Base-by-base conservation (phyloP, 1,140 invertebrate species). In the Psilanteris sp. region DNA sequence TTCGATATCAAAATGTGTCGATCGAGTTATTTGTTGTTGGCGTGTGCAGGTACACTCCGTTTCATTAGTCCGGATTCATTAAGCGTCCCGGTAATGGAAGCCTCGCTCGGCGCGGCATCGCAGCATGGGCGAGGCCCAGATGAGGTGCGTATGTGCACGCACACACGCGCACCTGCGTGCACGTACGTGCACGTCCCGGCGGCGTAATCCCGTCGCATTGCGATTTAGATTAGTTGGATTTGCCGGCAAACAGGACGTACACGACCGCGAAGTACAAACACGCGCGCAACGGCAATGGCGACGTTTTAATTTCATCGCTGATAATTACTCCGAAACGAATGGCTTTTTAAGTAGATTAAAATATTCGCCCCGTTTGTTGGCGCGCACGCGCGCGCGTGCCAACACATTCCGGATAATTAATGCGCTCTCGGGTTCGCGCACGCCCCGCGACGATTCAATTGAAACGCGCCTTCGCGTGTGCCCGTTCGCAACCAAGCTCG, bases 271-370 rank as follows among this genome's bases (percentile, higher is more conserved):
- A 83, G 79, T 80, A 83, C 84, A 85, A 86, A 84, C 82, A 86
- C 16, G 18, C 59, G 46, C 76, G 59, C n/a, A n/a, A 77, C 71
- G 62, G 76, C 67, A 61, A 55, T 59, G 43, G 50, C 66, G 79
- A 85, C 84, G 81, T 87, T 88, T 87, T 87, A 85, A 88, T 87
- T 87, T 87, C 83, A 86, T 84, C 83, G 79, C 72, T 64, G 83
- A 83, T 87, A 86, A 88, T 88, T 86, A 87, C 83, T 81, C 81
- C 77, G 67, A 82, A 87, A 87, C 83, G 83, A 75, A 88, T 87
- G 83, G 83, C 83, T 86, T 88, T 88, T 87, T 87, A 86, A 88
- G 84, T 85, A 82, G 85, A 87, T 88, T 87, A 85, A 88, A 88
- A 87, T 85, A 87, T 85, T 83, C 81, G 79, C 73, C 71, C 67